Base-by-base conservation (phyloP, 2,113 vertebrate genomes). In the Ramphastos sulfuratus region DNA sequence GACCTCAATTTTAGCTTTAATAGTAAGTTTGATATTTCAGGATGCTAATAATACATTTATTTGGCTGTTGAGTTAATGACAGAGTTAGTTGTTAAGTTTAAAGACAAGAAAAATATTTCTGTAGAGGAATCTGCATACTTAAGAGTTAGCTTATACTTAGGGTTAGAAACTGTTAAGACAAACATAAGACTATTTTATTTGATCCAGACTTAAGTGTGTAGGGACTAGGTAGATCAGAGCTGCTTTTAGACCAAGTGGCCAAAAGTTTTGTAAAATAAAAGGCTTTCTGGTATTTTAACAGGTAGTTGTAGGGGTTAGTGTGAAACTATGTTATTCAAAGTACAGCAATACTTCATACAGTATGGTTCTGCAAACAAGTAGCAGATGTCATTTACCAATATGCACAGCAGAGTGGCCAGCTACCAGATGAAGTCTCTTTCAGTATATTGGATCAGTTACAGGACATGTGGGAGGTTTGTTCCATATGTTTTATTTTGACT, bases 41-140 rank as follows among this genome's bases (percentile, higher is more conserved):
- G 91, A 77, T 21, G 35, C 89, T 96, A 92, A 78, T 67, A 96
- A 88, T 91, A 46, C 50, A 67, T 70, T 96, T 90, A 72, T 64
- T 80, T 79, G 21, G 48, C 79, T 89, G 60, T 87, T 20, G 44
- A 86, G 33, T 80, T 89, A 96, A 90, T 88, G 60, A 78, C 12
- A 88, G 74, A 71, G 78, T 74, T 63, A 31, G 39, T 56, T 23
- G 31, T 79, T 92, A 35, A 50, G 46, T 63, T 58, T 69, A 72
- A 89, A 94, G 56, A 85, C 79, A 13, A 90, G 78, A 85, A 85
- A 19, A 60, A 2, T 15, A 14, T 77, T 94, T 91, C 33, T 60
- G 2, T 33, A 37, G 58, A 84, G 33, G 33, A 24, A 50, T 2
- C 37, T 46, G 28, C 19, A 65, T 30, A 6, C 71, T 83, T 42